Conservation (phyloP, 2,888 invertebrate genomes). For the Alloscopus bannaensis region DNA sequence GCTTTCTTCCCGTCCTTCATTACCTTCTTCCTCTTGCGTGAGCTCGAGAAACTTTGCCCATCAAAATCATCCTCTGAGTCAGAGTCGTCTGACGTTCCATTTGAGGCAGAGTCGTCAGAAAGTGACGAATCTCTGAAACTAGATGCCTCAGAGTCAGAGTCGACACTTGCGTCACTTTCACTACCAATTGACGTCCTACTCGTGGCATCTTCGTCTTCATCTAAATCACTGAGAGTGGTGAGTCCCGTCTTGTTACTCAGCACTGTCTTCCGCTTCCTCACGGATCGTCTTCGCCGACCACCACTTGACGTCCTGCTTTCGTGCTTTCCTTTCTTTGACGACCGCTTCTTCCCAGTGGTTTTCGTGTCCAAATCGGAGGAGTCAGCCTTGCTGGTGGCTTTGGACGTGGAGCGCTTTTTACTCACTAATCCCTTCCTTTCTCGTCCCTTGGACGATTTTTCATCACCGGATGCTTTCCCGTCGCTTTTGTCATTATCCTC, state of each 20-base stretch:
- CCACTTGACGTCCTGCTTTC: constrained; percentile 33
- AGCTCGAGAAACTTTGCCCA: constrained; percentile 54
- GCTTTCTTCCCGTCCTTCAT: constrained; percentile 45
- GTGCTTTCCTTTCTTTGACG: constrained; percentile 28
- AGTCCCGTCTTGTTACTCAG: constrained; percentile 47
- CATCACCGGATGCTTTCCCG: constrained; percentile 46
- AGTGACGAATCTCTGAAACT: constrained; percentile 57
- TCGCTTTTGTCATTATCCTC: constrained; percentile 7
- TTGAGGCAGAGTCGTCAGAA: constrained; percentile 55
- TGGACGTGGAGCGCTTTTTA: constrained; percentile 50
- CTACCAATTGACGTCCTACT: constrained; percentile 66
- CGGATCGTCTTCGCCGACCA: constrained; percentile 37
- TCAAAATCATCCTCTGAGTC: constrained; percentile 42
- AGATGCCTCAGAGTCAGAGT: constrained; percentile 63
- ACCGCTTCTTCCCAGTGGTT: neutral
- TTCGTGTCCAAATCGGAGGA: constrained; percentile 40
- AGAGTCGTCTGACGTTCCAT: constrained; percentile 51
- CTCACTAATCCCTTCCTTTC: constrained; percentile 39
- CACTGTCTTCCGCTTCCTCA: constrained; percentile 54
- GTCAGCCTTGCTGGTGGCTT: constrained; percentile 46
- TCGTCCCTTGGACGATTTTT: constrained; percentile 26
- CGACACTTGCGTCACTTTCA: constrained; percentile 65
- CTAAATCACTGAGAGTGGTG: constrained; percentile 60
- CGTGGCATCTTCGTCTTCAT: constrained; percentile 69
- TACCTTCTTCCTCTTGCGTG: constrained; percentile 50